Conservation (phyloP, 2,113 vertebrate genomes). For the Pseudorasbora parva region DNA sequence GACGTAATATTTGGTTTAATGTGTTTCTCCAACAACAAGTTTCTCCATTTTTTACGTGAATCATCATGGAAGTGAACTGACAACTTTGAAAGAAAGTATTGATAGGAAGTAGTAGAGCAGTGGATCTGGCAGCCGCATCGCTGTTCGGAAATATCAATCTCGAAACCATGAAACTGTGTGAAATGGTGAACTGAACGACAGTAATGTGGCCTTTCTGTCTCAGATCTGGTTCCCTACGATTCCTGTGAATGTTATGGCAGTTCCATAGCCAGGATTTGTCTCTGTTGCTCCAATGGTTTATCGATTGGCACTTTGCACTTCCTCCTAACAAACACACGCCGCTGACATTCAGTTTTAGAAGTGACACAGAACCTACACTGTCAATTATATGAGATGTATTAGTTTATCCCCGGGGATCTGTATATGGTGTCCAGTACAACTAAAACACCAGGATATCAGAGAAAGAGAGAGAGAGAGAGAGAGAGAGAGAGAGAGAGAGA, state of each 20-base stretch:
- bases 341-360: conserved; percentile 46
- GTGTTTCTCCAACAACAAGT: neutral
- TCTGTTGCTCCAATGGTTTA: conserved; percentile 47
- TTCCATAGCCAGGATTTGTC: conserved; percentile 38
- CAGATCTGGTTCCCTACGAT: neutral
- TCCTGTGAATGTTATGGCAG: conserved; percentile 11
- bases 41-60: neutral
- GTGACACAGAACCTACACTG: conserved; percentile 54
- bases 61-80: neutral
- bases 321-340: conserved; percentile 41
- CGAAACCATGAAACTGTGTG: neutral
- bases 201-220: neutral
- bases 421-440: conserved; percentile 45
- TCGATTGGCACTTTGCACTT: conserved; percentile 49
- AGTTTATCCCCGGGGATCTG: conserved; percentile 32
- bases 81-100: neutral
- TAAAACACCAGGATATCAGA: conserved; percentile 27
- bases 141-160: neutral
- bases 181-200: neutral
- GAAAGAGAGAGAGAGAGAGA: no score
- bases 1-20: neutral
- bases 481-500: no score
- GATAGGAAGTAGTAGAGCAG: neutral
- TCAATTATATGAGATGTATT: conserved; percentile 58
- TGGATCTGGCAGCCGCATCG: neutral